Conservation (phyloP, 2,888 invertebrate species). For the Gisinianus flammeolus region DNA sequence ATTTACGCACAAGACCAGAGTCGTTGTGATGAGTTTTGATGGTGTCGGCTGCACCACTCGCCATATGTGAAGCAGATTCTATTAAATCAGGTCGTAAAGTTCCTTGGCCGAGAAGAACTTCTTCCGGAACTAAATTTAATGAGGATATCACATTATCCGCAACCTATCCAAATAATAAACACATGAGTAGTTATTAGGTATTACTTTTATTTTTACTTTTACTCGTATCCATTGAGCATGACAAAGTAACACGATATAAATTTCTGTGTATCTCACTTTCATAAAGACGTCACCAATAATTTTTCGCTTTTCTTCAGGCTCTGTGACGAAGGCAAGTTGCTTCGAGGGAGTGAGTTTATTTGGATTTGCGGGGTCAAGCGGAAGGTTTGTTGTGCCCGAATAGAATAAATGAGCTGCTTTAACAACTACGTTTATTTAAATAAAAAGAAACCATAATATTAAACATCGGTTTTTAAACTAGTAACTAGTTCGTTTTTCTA, state of each 20-base stretch:
- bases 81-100: slow-evolving; percentile 97
- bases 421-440: slow-evolving; percentile 62
- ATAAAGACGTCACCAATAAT: slow-evolving; percentile 99
- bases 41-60: slow-evolving; percentile 82
- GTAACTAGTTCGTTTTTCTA: too few species aligned
- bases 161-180: slow-evolving; percentile 64
- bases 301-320: slow-evolving; percentile 97
- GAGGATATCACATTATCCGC: slow-evolving; percentile 88
- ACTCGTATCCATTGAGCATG: neutral
- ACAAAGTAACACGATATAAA: neutral
- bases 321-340: slow-evolving; percentile 81
- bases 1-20: slow-evolving; percentile 85
- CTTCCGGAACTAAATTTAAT: slow-evolving; percentile 86
- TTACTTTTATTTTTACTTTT: neutral
- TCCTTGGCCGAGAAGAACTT: slow-evolving; percentile 88
- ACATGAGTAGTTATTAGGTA: too few species aligned
- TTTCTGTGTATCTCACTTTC: too few species aligned
- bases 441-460: slow-evolving; percentile 1
- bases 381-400: slow-evolving; percentile 79
- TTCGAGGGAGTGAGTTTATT: slow-evolving; percentile 73
- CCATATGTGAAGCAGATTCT: slow-evolving; percentile 90
- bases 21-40: slow-evolving; percentile 99
- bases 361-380: slow-evolving; percentile 65
- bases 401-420: slow-evolving; percentile 66
- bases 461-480: neutral